Evolutionary conservation across 2,888 invertebrate genomes (phyloP), one percentile per base, ranked within the genome.

Genomic region (Chymomyza caudatula): DNA sequence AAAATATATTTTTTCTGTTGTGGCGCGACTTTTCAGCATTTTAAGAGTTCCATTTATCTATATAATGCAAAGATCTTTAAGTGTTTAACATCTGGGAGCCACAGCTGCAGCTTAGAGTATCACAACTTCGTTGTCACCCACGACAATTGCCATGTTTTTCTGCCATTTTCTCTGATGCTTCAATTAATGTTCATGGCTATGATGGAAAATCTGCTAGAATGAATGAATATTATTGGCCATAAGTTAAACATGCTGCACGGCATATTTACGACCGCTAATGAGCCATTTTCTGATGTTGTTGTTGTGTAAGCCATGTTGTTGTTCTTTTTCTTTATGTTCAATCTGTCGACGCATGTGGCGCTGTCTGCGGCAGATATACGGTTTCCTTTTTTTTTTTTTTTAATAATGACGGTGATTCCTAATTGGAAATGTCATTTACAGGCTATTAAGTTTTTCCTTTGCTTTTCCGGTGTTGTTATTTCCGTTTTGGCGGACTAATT

Each of bases 351-450:
- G 29, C 29, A 29, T 29, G 29, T 29, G 29, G 8, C 29, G 29
- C 19, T 49, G 49, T 49, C 49, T 49, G 20, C 4, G 11, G 20
- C 49, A 49, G 49, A 49, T 49, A 44, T 44, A 44, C n/a, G n/a
- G n/a, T n/a, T n/a, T n/a, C n/a, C n/a, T n/a, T n/a, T n/a, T 44
- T 4, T 3, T 20, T 49, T 20, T 11, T 17, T 49, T 49, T 49
- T 20, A 1, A 1, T 29, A 29, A 29, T 15, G 19, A 19, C 15
- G 19, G 11, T 19, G 19, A 20, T 58, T 56, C 63, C 68, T 76
- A 85, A 78, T 82, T 72, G 77, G 63, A 65, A 77, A 59, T 81
- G 78, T 81, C 79, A 72, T 67, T 76, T 78, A 69, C 69, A 76
- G 72, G 64, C 74, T 67, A 69, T 74, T 63, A 68, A 68, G 19